Conservation (phyloP, 2,113 vertebrate genomes). For the Pelecanoides urinatrix region DNA sequence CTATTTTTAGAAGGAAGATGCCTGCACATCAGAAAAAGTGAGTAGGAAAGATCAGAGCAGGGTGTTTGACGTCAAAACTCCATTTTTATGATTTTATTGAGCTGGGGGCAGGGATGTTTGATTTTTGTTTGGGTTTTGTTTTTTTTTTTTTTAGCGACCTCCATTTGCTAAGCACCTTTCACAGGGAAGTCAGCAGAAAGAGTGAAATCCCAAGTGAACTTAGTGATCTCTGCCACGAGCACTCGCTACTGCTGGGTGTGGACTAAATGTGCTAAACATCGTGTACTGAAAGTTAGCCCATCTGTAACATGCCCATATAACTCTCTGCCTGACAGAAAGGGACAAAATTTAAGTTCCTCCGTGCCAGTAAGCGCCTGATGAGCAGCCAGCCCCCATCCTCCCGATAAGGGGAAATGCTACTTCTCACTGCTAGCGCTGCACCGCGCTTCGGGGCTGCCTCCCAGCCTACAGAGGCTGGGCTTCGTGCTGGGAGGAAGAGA, state of each 20-base stretch:
- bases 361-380: accelerated
- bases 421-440: background rate
- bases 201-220: background rate
- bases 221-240: background rate
- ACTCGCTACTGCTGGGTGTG: background rate
- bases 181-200: background rate
- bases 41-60: background rate
- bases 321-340: background rate
- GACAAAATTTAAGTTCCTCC: background rate
- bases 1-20: conserved; percentile 25
- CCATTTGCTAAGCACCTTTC: background rate
- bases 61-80: background rate
- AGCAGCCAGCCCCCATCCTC: background rate
- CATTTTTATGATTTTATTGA: background rate
- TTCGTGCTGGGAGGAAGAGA: background rate
- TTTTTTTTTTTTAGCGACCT: background rate
- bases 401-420: background rate
- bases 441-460: background rate
- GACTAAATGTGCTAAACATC: background rate
- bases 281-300: background rate
- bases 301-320: background rate
- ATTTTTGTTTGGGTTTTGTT: too few relatives aligned
- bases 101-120: background rate
- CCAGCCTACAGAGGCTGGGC: background rate
- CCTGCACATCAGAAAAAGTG: background rate